Conservation (phyloP, 2,888 invertebrate species). For the Trissonchulus latispiculum region DNA sequence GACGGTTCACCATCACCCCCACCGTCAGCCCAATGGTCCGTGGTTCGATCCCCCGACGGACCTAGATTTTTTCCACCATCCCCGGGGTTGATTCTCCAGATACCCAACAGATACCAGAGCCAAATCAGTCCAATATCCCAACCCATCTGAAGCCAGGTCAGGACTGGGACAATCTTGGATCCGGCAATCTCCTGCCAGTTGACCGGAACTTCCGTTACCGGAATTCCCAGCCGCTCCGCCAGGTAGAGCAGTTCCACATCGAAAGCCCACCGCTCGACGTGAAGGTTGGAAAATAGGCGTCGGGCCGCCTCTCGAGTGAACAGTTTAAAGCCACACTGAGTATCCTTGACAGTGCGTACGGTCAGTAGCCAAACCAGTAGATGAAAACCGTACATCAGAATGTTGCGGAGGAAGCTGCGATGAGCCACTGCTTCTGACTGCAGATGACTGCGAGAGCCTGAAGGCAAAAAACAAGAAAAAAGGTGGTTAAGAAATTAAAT, state of each 20-base stretch:
- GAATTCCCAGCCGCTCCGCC: conserved; percentile 64
- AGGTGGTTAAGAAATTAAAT: too few species aligned
- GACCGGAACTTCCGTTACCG: conserved; percentile 63
- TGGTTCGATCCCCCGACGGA: too few species aligned
- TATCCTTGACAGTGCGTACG: conserved; percentile 78
- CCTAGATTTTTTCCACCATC: too few species aligned
- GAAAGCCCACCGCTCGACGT: conserved; percentile 98
- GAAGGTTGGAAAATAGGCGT: conserved; percentile 69
- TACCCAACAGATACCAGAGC: conserved; percentile 73
- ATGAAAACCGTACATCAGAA: conserved; percentile 96
- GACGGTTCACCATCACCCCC: too few species aligned
- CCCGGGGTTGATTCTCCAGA: too few species aligned
- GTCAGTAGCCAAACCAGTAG: conserved; percentile 84
- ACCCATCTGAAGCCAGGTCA: conserved; percentile 97
- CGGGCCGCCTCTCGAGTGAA: conserved; percentile 56
- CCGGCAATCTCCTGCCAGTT: conserved; percentile 45
- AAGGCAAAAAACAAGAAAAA: too few species aligned
- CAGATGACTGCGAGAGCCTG: conserved; percentile 85
- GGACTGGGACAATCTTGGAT: conserved; percentile 67
- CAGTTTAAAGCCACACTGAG: conserved; percentile 96
- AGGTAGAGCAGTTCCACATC: conserved; percentile 93
- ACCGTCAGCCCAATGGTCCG: too few species aligned
- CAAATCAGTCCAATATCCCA: conserved; percentile 80
- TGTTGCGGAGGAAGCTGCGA: conserved; percentile 55
- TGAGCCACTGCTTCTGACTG: conserved; percentile 78